Evolutionary conservation across 2,113 vertebrate species (phyloP).

Genomic region (Sylvilagus bachmani): DNA sequence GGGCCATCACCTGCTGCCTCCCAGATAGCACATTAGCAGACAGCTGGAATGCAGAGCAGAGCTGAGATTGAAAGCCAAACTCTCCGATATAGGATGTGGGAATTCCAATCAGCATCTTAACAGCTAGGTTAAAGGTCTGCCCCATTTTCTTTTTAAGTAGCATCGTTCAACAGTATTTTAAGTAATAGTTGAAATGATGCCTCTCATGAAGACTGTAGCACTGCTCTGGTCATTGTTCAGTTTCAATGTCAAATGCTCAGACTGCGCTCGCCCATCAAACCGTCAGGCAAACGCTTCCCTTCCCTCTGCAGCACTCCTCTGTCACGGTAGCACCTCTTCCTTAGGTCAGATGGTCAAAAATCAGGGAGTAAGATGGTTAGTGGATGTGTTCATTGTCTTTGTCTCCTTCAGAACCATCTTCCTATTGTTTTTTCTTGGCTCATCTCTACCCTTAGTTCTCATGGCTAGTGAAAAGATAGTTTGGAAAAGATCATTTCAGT

Average conservation of each 20-base stretch:
- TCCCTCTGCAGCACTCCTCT: neutral
- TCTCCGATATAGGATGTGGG: too few relatives aligned
- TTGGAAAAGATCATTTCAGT: neutral
- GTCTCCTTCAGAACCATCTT: neutral
- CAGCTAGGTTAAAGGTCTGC: too few relatives aligned
- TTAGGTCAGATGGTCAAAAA: neutral
- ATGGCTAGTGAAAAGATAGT: neutral
- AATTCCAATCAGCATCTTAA: too few relatives aligned
- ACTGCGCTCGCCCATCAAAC: neutral
- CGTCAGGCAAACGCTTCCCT: neutral
- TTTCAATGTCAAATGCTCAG: neutral
- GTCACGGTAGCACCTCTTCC: neutral
- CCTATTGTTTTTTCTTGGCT: neutral
- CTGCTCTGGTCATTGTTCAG: neutral
- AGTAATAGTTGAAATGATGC: neutral
- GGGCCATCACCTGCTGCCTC: too few relatives aligned
- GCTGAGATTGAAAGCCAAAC: too few relatives aligned
- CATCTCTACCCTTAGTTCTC: neutral
- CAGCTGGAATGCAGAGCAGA: too few relatives aligned
- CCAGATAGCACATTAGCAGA: too few relatives aligned
- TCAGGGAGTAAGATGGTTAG: neutral
- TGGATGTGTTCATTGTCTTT: neutral
- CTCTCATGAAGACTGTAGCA: neutral
- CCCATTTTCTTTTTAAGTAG: neutral
- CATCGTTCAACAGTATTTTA: slow-evolving; percentile 20